Percentiles rank a stretch among this genome's conserved stretches.
Evolutionary conservation across 2,113 vertebrate genomes (phyloP).

Genomic region (Macquaria ambigua): DNA sequence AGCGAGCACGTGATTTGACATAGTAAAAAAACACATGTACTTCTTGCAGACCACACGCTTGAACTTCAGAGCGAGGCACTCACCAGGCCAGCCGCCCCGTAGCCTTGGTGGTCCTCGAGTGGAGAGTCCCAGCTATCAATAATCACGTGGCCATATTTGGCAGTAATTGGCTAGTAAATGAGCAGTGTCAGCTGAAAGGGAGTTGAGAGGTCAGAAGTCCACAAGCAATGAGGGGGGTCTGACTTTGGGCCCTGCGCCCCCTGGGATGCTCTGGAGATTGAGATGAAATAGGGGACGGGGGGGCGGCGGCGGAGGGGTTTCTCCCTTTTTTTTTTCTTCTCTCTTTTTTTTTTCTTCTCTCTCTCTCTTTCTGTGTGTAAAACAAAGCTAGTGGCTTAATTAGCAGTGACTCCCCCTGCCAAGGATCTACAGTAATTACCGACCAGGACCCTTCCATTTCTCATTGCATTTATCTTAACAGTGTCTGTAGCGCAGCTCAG

Average conservation of each 20-base stretch:
- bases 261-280: constrained; percentile 50
- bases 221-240: constrained; percentile 27
- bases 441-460: constrained; percentile 64
- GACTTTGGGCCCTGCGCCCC: constrained; percentile 42
- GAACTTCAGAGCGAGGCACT: constrained; percentile 44
- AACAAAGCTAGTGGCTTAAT: constrained; percentile 79
- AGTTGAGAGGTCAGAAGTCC: constrained; percentile 71
- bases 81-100: constrained; percentile 3
- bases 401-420: constrained; percentile 75
- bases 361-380: constrained; percentile 43
- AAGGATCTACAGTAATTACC: constrained; percentile 79
- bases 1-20: constrained; percentile 36
- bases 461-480: constrained; percentile 78
- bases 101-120: constrained; percentile 38
- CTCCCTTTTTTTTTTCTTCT: constrained; percentile 38
- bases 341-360: no score
- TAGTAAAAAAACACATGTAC: constrained; percentile 16
- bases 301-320: not conserved
- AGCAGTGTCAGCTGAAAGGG: constrained; percentile 67
- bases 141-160: constrained; percentile 55
- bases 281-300: constrained; percentile 54
- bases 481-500: constrained; percentile 50
- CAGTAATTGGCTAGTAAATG: constrained; percentile 82
- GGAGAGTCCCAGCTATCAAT: constrained; percentile 60
- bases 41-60: constrained; percentile 16